Evolutionary conservation across 2,113 vertebrate species (phyloP), one percentile per base, ranked within the genome.

Genomic region (Helogale parvula): DNA sequence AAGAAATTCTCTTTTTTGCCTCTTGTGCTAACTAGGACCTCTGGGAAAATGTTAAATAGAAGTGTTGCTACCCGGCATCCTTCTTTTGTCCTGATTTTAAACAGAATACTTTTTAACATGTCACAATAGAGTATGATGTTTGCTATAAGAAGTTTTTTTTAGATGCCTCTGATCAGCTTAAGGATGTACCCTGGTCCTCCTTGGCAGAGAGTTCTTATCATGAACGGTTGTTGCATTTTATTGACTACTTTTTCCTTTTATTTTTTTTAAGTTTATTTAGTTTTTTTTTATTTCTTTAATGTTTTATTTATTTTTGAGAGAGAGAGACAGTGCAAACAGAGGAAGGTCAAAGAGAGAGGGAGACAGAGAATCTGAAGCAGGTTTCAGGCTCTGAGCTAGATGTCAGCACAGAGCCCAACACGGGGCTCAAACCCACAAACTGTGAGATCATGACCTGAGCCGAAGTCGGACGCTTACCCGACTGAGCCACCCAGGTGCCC

Each of bases 41-140:
- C 10, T 45, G 10, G 7, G 17, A 38, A 77, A 50, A 84, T 5
- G 6, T 38, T 63, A 60, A 60, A 45, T 29, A 31, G 74, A 65
- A 79, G 23, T 14, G 9, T 76, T 82, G 45, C 81, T 15, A 83
- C 29, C 17, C 27, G 4, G 27, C 47, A n/a, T 31, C 47, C 90
- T 93, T 96, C 27, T 81, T 82, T 82, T 76, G 23, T 81, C 57
- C 63, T 90, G 41, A 68, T 16, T 90, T 90, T 79, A 52, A 63
- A 69, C 69, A 65, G 38, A 79, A 4, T 17, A 2, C 33, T 69
- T 88, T 69, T 69, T 21, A 69, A 69, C 16, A 5, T 31, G 60
- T 31, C 60, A 35, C n/a, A 19, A 1, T 27, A 17, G 33, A 83
- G 23, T 4, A 19, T 15, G 19, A 38, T 41, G 80, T 60, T 77